Evolutionary conservation across 2,888 invertebrate genomes (phyloP).

Genomic region (Seladonia tumulorum): DNA sequence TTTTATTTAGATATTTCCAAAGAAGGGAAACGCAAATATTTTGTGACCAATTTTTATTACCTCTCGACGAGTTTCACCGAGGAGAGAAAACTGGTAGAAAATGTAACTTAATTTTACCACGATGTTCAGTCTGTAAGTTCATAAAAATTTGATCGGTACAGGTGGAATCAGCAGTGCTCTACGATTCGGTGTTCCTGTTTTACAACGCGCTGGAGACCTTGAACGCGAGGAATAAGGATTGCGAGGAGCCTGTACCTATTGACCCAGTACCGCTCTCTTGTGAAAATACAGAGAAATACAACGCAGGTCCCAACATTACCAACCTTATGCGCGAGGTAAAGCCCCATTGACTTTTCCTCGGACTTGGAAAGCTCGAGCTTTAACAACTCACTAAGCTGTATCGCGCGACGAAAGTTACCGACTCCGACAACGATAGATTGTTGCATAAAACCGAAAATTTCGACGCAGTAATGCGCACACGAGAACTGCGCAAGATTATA

Average conservation of each 20-base stretch:
- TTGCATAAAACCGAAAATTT: neutral
- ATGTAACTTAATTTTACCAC: neutral
- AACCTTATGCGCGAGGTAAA: constrained; percentile 70
- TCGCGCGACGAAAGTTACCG: constrained; percentile 2
- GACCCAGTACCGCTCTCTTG: constrained; percentile 83
- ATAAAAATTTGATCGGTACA: constrained; percentile 67
- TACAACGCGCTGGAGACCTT: constrained; percentile 90
- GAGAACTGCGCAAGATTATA: neutral
- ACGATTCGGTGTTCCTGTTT: constrained; percentile 93
- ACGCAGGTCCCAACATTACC: constrained; percentile 76
- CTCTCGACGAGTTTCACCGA: neutral
- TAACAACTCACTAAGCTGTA: neutral
- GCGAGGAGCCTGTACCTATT: constrained; percentile 64
- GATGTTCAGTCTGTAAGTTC: neutral
- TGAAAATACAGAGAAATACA: constrained; percentile 80
- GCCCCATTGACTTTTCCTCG: neutral
- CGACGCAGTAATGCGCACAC: neutral
- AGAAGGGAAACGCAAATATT: too few species aligned
- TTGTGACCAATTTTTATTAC: too few species aligned
- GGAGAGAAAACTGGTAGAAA: neutral
- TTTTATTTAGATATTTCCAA: too few species aligned
- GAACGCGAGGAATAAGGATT: constrained; percentile 80
- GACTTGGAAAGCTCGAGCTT: neutral
- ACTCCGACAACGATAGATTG: neutral
- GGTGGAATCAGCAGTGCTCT: constrained; percentile 92